These are phyloP conservation scores for Drosophila nigromelanica DNA, from an alignment of 1,140 invertebrate species.

Conservation along the genomic window DNA sequence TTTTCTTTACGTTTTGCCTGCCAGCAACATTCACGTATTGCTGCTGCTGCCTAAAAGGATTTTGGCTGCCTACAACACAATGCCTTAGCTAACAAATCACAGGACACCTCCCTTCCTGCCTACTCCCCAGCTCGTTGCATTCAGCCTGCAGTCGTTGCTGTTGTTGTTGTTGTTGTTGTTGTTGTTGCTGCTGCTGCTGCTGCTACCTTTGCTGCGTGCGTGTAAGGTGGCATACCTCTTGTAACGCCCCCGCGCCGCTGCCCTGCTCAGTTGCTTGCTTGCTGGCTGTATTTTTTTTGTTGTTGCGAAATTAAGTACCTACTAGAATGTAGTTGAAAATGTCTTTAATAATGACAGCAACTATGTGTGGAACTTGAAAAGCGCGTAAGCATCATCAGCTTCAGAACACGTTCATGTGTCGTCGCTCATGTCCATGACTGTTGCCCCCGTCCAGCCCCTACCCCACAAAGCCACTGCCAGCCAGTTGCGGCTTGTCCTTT, in stretches of 20 bases:
- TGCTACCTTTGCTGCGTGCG: constrained; percentile 11
- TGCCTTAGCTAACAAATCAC: constrained; percentile 52
- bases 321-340: constrained; percentile 83
- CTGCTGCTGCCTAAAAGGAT: constrained; percentile 55
- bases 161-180: background rate
- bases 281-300: constrained; percentile 8
- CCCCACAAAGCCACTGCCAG: background rate
- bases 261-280: background rate
- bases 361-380: constrained; percentile 83
- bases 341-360: constrained; percentile 83
- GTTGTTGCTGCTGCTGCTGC: background rate
- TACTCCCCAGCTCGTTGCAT: background rate
- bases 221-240: constrained; percentile 48
- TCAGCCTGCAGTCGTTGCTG: background rate
- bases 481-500: constrained; percentile 10
- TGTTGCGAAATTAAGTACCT: constrained; percentile 77
- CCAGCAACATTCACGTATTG: constrained; percentile 6
- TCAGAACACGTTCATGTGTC: constrained; percentile 62
- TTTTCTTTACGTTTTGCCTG: constrained; percentile 13
- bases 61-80: constrained; percentile 44
- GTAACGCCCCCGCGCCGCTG: constrained; percentile 4
- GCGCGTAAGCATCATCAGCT: constrained; percentile 79
- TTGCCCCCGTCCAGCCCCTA: background rate
- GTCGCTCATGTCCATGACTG: constrained; percentile 40
- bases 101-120: background rate